Evolutionary conservation across 2,113 vertebrate species (phyloP).

Genomic region (Oreotrochilus melanogaster): DNA sequence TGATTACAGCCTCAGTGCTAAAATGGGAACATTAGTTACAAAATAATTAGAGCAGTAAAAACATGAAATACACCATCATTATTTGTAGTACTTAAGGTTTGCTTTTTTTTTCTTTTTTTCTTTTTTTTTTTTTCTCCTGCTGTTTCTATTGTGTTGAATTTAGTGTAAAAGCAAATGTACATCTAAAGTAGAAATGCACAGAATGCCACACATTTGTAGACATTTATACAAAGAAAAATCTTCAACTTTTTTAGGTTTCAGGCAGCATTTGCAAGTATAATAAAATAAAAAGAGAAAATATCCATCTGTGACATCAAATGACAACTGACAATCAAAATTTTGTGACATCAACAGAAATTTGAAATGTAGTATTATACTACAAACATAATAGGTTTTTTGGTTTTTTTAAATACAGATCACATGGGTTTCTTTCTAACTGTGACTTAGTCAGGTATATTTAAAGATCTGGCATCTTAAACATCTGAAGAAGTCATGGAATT

Average conservation of each 20-base stretch:
- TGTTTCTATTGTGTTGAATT: background rate
- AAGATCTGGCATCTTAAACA: background rate
- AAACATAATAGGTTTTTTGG: background rate
- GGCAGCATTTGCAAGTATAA: background rate
- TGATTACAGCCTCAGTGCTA: background rate
- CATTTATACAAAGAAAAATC: background rate
- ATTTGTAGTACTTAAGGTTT: rapidly evolving
- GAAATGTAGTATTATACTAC: background rate
- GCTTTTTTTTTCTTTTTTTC: background rate
- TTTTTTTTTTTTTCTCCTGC: background rate
- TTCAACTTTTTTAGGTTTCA: background rate
- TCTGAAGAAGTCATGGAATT: background rate
- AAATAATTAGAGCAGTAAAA: background rate
- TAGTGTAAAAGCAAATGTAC: background rate
- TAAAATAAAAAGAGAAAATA: background rate
- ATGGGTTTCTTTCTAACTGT: background rate
- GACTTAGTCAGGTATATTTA: background rate
- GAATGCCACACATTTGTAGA: background rate
- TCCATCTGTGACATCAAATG: background rate
- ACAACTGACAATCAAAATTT: background rate
- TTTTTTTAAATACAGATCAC: background rate
- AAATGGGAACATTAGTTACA: background rate
- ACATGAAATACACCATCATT: background rate
- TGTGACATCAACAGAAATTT: background rate
- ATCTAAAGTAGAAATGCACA: background rate